Conservation (phyloP, 2,113 vertebrate species). For the Datnioides undecimradiatus region DNA sequence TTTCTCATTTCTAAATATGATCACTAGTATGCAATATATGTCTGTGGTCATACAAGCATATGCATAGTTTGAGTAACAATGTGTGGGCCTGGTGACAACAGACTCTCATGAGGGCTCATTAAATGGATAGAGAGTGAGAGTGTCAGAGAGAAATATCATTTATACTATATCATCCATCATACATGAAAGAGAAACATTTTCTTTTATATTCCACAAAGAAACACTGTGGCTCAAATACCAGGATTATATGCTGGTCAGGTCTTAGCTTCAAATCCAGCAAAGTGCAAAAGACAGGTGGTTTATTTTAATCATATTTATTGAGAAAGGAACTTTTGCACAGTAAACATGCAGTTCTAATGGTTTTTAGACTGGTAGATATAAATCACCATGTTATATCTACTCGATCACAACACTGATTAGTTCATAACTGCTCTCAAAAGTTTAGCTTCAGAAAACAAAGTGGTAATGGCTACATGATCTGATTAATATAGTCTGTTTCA, state of each 20-base stretch:
- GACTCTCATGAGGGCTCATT: constrained; percentile 65
- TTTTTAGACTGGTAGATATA: constrained; percentile 13
- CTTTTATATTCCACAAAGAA: constrained; percentile 29
- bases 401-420: constrained; percentile 14
- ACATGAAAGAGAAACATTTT: constrained; percentile 31
- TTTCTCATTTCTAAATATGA: background rate
- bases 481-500: background rate
- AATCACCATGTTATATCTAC: background rate
- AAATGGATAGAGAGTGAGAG: constrained; percentile 30
- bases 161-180: constrained; percentile 31
- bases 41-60: background rate
- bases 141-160: constrained; percentile 19
- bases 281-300: constrained; percentile 4
- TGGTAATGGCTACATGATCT: background rate
- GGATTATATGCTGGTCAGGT: constrained; percentile 22
- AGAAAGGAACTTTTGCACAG: background rate
- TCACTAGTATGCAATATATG: background rate
- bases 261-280: constrained; percentile 8
- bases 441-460: background rate
- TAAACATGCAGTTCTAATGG: background rate
- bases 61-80: constrained; percentile 30
- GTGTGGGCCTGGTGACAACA: constrained; percentile 28
- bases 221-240: constrained; percentile 29
- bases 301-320: constrained; percentile 16
- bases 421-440: background rate